phyloP scores from a whole-genome alignment of 2,888 invertebrate species.

The Hemithea aestivaria region DNA sequence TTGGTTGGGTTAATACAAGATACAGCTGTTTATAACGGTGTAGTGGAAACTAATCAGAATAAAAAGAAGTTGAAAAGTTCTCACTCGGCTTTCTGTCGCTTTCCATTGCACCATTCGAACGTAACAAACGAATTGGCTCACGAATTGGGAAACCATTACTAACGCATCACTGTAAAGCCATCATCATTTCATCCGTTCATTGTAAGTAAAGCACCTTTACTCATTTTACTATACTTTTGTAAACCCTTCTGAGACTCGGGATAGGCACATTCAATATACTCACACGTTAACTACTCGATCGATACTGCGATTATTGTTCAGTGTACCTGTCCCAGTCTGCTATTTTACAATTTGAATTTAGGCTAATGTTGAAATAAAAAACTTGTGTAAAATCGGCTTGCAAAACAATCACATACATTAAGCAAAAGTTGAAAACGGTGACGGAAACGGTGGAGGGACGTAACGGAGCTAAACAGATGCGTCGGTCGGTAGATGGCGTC shows the following conservation, averaged over 20 bases:
- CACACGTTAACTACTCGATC: neutral
- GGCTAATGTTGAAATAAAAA: too few species aligned
- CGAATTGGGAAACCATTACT: slow-evolving; percentile 77
- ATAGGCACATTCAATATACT: slow-evolving; percentile 27
- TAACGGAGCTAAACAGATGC: slow-evolving; percentile 27
- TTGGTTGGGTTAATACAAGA: slow-evolving; percentile 80
- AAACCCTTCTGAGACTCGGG: slow-evolving; percentile 28
- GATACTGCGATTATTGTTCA: slow-evolving; percentile 3
- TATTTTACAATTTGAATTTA: too few species aligned
- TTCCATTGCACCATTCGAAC: slow-evolving; percentile 75
- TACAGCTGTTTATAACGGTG: slow-evolving; percentile 76
- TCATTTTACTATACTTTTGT: slow-evolving; percentile 47
- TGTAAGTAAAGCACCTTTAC: slow-evolving; percentile 74
- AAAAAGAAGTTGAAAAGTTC: slow-evolving; percentile 53
- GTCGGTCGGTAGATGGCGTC: slow-evolving; percentile 49
- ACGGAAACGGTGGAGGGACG: slow-evolving; percentile 36
- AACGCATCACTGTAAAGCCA: slow-evolving; percentile 76
- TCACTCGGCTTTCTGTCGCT: slow-evolving; percentile 74
- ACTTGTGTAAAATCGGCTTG: too few species aligned
- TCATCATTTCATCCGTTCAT: slow-evolving; percentile 70
- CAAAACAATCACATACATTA: too few species aligned
- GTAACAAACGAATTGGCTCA: slow-evolving; percentile 74
- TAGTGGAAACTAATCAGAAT: slow-evolving; percentile 76
- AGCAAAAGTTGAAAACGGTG: slow-evolving; percentile 27
- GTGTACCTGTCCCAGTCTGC: slow-evolving; percentile 8